A percentile compares a stretch with the other conserved stretches of the same genome.
phyloP scores from a whole-genome alignment of 2,888 invertebrate genomes.

The Cantharis rufa region DNA sequence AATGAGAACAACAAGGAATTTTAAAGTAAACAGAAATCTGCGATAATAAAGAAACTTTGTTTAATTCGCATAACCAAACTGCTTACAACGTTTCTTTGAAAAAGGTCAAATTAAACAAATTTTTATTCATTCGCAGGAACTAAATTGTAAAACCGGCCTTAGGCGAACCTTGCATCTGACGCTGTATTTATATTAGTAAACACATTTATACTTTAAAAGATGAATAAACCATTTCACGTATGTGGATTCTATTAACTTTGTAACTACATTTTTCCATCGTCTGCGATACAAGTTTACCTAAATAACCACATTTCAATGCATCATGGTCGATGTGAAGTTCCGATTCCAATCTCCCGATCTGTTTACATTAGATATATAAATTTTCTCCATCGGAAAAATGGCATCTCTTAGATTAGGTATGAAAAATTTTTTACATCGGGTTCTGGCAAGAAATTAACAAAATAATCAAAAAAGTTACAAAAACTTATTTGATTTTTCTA shows the following conservation, averaged over 20 bases:
- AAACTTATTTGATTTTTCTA: neutral
- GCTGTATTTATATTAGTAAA: neutral
- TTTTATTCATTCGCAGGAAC: neutral
- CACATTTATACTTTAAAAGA: neutral
- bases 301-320: neutral
- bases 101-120: neutral
- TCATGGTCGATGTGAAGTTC: neutral
- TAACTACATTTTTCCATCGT: neutral
- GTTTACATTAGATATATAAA: neutral
- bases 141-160: neutral
- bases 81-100: neutral
- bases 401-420: neutral
- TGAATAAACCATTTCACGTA: neutral
- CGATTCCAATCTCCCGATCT: neutral
- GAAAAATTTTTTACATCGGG: neutral
- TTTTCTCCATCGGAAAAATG: neutral
- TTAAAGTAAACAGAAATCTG: neutral
- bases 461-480: neutral
- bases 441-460: neutral
- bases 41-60: neutral
- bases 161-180: no score
- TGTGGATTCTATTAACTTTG: neutral
- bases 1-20: neutral
- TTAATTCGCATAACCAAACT: neutral
- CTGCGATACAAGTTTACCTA: neutral